A percentile compares a stretch with the other conserved stretches of the same genome.
phyloP scores from a whole-genome alignment of 2,113 vertebrate genomes.

The Podarcis cretensis region DNA sequence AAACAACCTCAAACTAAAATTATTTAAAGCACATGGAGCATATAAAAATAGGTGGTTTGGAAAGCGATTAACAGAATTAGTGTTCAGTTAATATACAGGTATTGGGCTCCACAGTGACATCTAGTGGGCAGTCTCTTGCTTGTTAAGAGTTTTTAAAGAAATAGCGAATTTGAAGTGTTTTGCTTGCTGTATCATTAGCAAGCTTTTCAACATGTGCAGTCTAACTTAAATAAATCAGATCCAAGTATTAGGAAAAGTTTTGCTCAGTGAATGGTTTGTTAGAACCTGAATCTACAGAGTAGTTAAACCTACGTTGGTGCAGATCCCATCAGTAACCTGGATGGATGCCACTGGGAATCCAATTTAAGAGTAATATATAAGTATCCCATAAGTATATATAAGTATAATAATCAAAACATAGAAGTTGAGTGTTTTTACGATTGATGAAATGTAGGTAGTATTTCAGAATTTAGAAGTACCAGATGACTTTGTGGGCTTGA shows the following conservation, averaged over 20 bases:
- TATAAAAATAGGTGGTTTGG: not conserved
- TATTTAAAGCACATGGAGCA: not conserved
- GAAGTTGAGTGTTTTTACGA: not conserved
- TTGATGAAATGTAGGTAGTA: not conserved
- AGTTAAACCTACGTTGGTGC: not conserved
- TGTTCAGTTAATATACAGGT: rapidly evolving
- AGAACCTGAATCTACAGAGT: not conserved
- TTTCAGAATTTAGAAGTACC: not conserved
- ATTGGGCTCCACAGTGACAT: not conserved
- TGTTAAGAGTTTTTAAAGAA: not conserved
- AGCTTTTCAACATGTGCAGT: not conserved
- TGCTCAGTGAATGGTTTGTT: not conserved
- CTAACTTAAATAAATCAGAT: not conserved
- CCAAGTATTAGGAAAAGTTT: not conserved
- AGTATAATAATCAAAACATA: not conserved
- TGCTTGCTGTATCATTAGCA: not conserved
- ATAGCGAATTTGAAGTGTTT: rapidly evolving
- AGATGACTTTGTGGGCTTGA: not conserved
- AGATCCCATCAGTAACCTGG: not conserved
- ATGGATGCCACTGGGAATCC: not conserved
- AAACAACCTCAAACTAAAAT: not conserved
- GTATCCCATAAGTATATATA: too few species aligned
- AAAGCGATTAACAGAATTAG: rapidly evolving
- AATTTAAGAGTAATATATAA: not conserved
- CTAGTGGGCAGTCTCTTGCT: not conserved